Evolutionary conservation across 2,113 vertebrate species (phyloP), one percentile per base, ranked within the genome.

Genomic region (Corydoras maculifer): DNA sequence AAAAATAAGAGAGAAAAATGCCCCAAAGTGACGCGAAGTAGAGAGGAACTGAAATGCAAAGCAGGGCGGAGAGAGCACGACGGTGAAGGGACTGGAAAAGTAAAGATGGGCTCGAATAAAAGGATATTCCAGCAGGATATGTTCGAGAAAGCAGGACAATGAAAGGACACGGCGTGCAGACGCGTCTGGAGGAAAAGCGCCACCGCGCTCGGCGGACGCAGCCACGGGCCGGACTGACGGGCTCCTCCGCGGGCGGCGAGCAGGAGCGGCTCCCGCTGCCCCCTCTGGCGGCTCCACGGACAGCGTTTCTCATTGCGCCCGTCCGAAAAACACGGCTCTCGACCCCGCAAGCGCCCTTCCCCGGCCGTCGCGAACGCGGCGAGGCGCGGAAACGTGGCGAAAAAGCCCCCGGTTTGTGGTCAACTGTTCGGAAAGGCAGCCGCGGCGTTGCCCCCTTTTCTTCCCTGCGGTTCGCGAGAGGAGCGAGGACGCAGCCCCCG

Each of bases 401-500:
- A 84, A 89, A 87, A 25, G 18, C 86, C 63, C 81, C 79, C 72
- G 76, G 71, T 89, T 88, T 77, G 66, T 84, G 81, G 74, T 76
- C 81, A 84, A 80, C 81, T 83, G 84, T 81, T 75, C 74, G 60
- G 78, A 68, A 79, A 80, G 81, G 87, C 87, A 76, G 87, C 86
- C 88, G 89, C 86, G 86, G 84, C 81, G 78, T 72, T 49, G 35
- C 50, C 81, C 79, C 82, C 79, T 48, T 86, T 85, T 86, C 81
- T 86, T 86, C 82, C 87, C 89, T 87, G 85, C 87, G 84, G 86
- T 84, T 86, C 84, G 82, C 74, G 86, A 87, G 83, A 86, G 85
- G 85, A 86, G 83, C 72, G 86, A 88, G 87, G 90, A 91, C 90
- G 88, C 82, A 75, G 68, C 35, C 82, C 86, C 89, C 85, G 88